Percentiles rank a stretch among this genome's conserved stretches.
These are phyloP conservation scores for Myxocyprinus asiaticus DNA, from an alignment of 2,113 vertebrate species.

Conservation along the genomic window DNA sequence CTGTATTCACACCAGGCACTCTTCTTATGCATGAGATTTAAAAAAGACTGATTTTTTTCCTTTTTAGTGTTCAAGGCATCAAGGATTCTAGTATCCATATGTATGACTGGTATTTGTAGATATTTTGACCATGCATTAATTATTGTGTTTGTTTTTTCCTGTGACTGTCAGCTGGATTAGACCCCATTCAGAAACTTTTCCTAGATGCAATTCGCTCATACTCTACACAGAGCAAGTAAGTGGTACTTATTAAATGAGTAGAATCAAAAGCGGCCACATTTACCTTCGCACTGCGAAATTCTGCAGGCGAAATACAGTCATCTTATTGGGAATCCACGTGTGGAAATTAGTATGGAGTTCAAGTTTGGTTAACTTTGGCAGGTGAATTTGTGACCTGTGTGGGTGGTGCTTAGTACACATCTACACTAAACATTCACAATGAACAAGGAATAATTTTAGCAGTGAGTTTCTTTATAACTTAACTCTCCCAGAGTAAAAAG, in stretches of 20 bases:
- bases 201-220: conserved; percentile 90
- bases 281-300: no score
- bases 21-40: conserved; percentile 54
- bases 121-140: conserved; percentile 1
- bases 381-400: no score
- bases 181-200: conserved; percentile 92
- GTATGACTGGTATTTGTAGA: conserved; percentile 12
- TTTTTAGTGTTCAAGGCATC: background rate
- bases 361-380: no score
- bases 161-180: conserved; percentile 73
- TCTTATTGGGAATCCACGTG: no score
- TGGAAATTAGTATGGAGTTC: no score
- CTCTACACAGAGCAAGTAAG: conserved; percentile 85
- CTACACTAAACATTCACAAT: no score
- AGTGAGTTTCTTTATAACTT: no score
- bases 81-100: conserved; percentile 14
- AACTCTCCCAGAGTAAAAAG: no score
- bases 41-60: background rate
- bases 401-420: no score
- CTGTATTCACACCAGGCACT: conserved; percentile 16
- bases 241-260: background rate
- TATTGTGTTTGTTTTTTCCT: conserved; percentile 21
- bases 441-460: no score
- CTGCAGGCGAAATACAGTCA: no score
- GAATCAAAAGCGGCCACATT: background rate